A percentile compares a stretch with the other conserved stretches of the same genome.
Conservation (phyloP, 2,797 vertebrate species). For the Acanthiza pusilla region DNA sequence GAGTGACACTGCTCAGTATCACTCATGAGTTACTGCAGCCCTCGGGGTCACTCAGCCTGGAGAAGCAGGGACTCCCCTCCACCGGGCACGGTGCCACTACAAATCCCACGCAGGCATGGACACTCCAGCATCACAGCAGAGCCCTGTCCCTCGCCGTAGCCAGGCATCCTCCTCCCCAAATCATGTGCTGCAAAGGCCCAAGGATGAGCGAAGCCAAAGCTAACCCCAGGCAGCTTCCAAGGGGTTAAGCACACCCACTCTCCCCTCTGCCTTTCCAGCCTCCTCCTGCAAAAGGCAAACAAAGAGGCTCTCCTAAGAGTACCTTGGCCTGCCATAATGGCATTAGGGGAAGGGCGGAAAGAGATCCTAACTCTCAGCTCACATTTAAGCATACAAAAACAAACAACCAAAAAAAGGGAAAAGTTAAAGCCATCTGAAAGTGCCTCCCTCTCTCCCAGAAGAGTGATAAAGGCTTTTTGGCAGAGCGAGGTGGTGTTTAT, state of each 20-base stretch:
- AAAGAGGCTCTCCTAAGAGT: neutral
- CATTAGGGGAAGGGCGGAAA: conserved; percentile 6
- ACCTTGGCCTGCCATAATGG: neutral
- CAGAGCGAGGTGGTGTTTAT: conserved; percentile 69
- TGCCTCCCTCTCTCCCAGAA: conserved; percentile 68
- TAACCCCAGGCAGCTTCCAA: neutral
- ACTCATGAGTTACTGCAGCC: rapidly evolving
- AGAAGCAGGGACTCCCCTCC: rapidly evolving
- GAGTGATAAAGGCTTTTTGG: conserved; percentile 71
- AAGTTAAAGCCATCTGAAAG: conserved; percentile 74
- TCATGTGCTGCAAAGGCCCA: neutral
- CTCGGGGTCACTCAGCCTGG: neutral
- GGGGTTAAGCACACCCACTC: neutral
- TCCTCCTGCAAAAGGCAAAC: neutral
- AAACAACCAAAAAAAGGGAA: conserved; percentile 53
- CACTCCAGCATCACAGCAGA: rapidly evolving
- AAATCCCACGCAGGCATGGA: rapidly evolving
- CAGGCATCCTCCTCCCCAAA: rapidly evolving
- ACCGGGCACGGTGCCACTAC: neutral
- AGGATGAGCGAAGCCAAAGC: neutral
- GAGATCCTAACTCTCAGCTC: conserved; percentile 13
- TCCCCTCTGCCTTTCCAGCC: neutral
- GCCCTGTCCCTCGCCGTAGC: rapidly evolving
- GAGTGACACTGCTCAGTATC: neutral
- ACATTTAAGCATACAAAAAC: conserved; percentile 34